These are phyloP conservation scores for Epinotia demarniana DNA, from an alignment of 2,888 invertebrate species.

Conservation along the genomic window DNA sequence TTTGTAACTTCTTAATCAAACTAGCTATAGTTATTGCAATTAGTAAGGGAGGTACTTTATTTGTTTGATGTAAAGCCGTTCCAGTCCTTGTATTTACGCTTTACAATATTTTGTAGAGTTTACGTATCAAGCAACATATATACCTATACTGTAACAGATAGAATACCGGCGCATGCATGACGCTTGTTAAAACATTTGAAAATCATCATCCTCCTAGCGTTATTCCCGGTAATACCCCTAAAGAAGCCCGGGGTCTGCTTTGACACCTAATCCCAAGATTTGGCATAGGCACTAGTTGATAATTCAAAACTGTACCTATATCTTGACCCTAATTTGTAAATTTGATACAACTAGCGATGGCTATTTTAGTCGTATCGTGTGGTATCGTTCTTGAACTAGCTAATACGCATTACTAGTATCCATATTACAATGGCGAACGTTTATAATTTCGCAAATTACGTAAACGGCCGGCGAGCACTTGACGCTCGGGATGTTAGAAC, in stretches of 20 bases:
- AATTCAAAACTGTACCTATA: too few relatives aligned
- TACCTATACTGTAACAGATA: too few relatives aligned
- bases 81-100: neutral
- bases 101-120: neutral
- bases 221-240: too few relatives aligned
- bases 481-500: slow-evolving; percentile 57
- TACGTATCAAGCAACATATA: too few relatives aligned
- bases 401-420: neutral
- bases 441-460: slow-evolving; percentile 65
- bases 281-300: too few relatives aligned
- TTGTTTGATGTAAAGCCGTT: neutral
- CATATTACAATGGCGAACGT: slow-evolving; percentile 46
- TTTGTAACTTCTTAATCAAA: slow-evolving; percentile 28
- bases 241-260: too few relatives aligned
- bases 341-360: neutral
- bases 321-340: too few relatives aligned
- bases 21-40: neutral
- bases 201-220: too few relatives aligned
- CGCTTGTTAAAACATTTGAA: too few relatives aligned
- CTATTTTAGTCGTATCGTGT: neutral
- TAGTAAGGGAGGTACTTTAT: neutral
- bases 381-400: neutral
- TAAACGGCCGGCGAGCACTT: slow-evolving; percentile 64
- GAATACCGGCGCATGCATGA: too few relatives aligned
- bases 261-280: too few relatives aligned